Conservation (phyloP, 2,113 vertebrate genomes). For the Syrmaticus mikado region DNA sequence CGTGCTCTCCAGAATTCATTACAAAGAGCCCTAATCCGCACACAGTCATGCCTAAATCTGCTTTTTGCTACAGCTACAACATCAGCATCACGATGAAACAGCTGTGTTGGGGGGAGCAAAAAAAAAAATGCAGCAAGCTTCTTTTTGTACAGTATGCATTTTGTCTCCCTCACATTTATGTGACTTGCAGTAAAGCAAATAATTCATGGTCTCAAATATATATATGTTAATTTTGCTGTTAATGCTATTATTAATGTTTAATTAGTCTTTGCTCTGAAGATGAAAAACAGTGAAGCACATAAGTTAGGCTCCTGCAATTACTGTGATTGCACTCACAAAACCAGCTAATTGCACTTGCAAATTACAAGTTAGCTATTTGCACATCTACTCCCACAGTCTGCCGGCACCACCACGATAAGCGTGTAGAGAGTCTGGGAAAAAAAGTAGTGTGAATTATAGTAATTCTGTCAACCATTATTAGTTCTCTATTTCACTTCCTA, state of each 20-base stretch:
- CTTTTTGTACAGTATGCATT: slow-evolving; percentile 34
- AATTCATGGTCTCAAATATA: slow-evolving; percentile 68
- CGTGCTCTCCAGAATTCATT: not conserved
- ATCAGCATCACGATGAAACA: slow-evolving; percentile 39
- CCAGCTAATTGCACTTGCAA: slow-evolving; percentile 75
- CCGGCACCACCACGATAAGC: slow-evolving; percentile 43
- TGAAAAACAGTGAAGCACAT: slow-evolving; percentile 65
- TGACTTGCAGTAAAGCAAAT: slow-evolving; percentile 62
- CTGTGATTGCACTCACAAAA: slow-evolving; percentile 73
- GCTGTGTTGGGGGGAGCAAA: not conserved
- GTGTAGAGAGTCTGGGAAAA: slow-evolving; percentile 11
- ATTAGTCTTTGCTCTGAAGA: slow-evolving; percentile 72
- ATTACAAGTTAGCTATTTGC: slow-evolving; percentile 73
- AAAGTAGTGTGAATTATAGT: slow-evolving; percentile 41
- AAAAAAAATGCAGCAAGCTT: slow-evolving; percentile 19
- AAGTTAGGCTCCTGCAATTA: slow-evolving; percentile 73
- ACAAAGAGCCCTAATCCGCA: slow-evolving; percentile 54
- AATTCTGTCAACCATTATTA: slow-evolving; percentile 19
- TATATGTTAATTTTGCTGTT: slow-evolving; percentile 72
- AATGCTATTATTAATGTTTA: slow-evolving; percentile 74
- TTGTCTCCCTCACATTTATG: slow-evolving; percentile 1
- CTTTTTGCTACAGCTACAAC: slow-evolving; percentile 33
- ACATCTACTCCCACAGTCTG: slow-evolving; percentile 64
- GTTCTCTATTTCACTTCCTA: slow-evolving; percentile 21
- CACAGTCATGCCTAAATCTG: slow-evolving; percentile 37